Base-by-base conservation (phyloP, 2,888 invertebrate genomes). In the Dichetophora obliterata region DNA sequence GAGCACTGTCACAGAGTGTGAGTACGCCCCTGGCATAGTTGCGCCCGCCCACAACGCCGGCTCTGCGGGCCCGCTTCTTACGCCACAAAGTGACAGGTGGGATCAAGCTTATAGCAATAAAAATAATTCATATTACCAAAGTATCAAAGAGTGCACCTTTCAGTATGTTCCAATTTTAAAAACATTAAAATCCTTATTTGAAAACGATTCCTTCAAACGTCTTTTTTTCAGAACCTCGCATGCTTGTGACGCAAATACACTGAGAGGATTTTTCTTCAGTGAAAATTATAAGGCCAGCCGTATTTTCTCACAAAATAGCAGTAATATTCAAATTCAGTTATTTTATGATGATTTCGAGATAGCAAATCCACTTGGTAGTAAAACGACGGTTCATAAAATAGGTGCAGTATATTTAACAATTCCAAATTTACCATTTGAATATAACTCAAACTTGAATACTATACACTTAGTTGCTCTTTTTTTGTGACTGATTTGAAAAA, bases 161-260 rank as follows among this genome's bases (percentile, higher is more conserved):
- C 61, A 61, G 27, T 61, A 61, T 61, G 14, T 61, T 61, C 27
- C 61, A 27, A 61, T 61, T 27, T 1, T 24, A 61, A 61, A 61
- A 6, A 61, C 27, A 5, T 6, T 54, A 3, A 3, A 54, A 54
- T 16, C 9, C n/a, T 9, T 54, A n/a, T 54, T 54, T 3, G n/a
- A 54, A 11, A 61, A 61, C 27, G 61, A 61, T 2, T 61, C 61
- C 5, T 61, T 61, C 27, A 24, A 61, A 61, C 27, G 27, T 14
- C 27, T 6, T 11, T 61, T 27, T 61, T 61, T 61, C 27, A 1
- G 8, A 3, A 27, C 9, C 27, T 61, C 24, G 1, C 24, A 61
- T 19, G n/a, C n/a, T 54, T 54, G 54, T 54, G n/a, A n/a, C n/a
- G 54, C n/a, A 50, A 50, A 2, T 11, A 54, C n/a, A 1, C 54